A percentile compares a stretch with the other conserved stretches of the same genome.
Conservation (phyloP, 2,113 vertebrate species). For the Natator depressus region DNA sequence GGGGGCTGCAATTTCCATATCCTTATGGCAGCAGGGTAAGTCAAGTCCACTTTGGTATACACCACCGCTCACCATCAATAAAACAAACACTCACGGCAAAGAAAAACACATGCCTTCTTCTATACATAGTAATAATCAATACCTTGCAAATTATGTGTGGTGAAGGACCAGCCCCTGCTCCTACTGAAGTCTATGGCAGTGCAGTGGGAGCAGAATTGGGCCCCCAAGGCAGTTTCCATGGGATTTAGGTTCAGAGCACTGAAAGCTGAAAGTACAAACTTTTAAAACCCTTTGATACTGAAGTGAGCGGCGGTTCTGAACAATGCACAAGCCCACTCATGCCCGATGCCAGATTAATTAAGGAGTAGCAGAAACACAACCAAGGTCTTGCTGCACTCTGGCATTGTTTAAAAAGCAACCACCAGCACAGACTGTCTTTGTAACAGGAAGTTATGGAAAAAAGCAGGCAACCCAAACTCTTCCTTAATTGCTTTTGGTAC, state of each 20-base stretch:
- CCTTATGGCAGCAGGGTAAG: background rate
- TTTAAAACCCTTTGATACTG: background rate
- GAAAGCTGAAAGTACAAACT: background rate
- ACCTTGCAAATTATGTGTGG: background rate
- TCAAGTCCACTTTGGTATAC: background rate
- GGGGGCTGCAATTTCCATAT: background rate
- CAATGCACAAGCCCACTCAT: background rate
- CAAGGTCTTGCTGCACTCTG: background rate
- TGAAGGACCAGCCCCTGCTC: background rate
- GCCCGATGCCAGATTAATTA: background rate
- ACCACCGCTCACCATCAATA: too few species aligned
- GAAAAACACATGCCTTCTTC: background rate
- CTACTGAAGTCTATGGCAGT: too few species aligned
- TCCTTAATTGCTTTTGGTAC: background rate
- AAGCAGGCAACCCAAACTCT: background rate
- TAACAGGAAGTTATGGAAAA: background rate
- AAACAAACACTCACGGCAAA: background rate
- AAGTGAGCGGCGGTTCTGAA: background rate
- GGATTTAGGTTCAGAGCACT: background rate
- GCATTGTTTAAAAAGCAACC: background rate
- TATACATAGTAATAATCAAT: background rate
- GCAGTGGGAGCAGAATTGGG: background rate
- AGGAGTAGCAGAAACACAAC: rapidly evolving
- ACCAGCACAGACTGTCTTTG: rapidly evolving
- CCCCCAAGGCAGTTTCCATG: background rate